Base-by-base conservation (phyloP, 2,113 vertebrate genomes). In the Etia nguti region DNA sequence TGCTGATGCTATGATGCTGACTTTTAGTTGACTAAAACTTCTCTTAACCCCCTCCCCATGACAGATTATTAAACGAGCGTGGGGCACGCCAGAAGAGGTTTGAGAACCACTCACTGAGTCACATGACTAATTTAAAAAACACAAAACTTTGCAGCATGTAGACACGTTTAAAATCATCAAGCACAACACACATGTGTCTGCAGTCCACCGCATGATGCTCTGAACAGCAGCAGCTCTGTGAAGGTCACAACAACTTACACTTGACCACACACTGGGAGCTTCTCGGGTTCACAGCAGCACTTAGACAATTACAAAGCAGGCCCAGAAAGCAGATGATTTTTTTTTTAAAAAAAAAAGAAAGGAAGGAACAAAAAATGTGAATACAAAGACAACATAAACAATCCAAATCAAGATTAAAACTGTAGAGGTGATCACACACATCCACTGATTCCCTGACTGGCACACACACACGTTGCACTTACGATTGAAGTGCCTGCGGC, bases 401-500 rank as follows among this genome's bases (percentile, higher is more conserved):
- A 80, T 9, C 43, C 11, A 70, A 22, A 52, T 36, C n/a, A 62
- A 29, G 36, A 41, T 18, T 10, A 26, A 8, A 13, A 9, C 52
- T 59, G 34, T 3, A 24, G 20, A 16, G 13, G 22, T 22, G 11
- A 16, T 48, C 22, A 79, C 10, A 36, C 13, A 68, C 36, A 6
- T 10, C 12, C 13, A 8, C 8, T 22, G 13, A 22, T 84, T 13
- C 11, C 18, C 46, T 65, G 12, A 59, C 5, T 52, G 11, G 62
- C 9, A 4, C 54, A 77, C 29, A 60, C 29, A 36, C 29, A 36
- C 2, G 41, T 3, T 16, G 2, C 31, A 98, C 98, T 99, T 96
- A 99, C 98, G 95, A 92, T 96, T 97, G 94, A 98, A 96, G 75
- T 94, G 94, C 80, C 97, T 93, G 54, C 94, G 95, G 88, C 92